Base-by-base conservation (phyloP, 1,140 invertebrate genomes). In the Coboldia fuscipes region DNA sequence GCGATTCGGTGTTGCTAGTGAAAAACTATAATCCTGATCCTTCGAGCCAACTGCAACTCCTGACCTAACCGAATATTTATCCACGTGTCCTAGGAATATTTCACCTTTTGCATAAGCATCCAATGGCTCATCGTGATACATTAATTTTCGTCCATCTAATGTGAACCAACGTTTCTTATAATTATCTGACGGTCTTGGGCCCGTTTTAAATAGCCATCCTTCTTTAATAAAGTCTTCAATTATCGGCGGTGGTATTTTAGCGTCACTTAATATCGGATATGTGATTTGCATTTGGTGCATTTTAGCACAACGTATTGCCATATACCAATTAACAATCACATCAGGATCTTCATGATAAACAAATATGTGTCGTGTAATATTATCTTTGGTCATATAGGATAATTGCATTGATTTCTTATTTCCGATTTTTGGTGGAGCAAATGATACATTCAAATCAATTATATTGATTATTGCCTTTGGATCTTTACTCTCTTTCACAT, bases 141-240 rank as follows among this genome's bases (percentile, higher is more conserved):
- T 88, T 3, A 93, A 59, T 56, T 88, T 88, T 33, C 84, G 66
- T 41, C 76, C 71, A 45, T 88, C 82, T n/a, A 90, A 50, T 0
- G 80, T 84, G 45, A 89, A 88, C 83, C 83, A 90, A 28, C 83
- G 56, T 45, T 76, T 75, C 42, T 76, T 75, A 46, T 81, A 89
- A 2, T 72, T 73, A 49, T 89, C 82, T 12, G 68, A 70, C 4
- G 66, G 61, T 37, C 69, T 60, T 1, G 84, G 83, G 3, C 85
- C 85, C 6, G 82, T 88, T 62, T 92, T 80, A 72, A 70, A 80
- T n/a, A 92, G 56, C 68, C 73, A 88, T 7, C 85, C 84, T 21
- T 89, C 84, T 41, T 72, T 66, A 0, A 69, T 56, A 55, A 86
- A 89, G 53, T 86, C 81, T 47, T 70, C 67, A 0, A 79, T 81